A percentile compares a stretch with the other conserved stretches of the same genome.
phyloP scores from a whole-genome alignment of 2,113 vertebrate species.

The Dasypus novemcinctus region DNA sequence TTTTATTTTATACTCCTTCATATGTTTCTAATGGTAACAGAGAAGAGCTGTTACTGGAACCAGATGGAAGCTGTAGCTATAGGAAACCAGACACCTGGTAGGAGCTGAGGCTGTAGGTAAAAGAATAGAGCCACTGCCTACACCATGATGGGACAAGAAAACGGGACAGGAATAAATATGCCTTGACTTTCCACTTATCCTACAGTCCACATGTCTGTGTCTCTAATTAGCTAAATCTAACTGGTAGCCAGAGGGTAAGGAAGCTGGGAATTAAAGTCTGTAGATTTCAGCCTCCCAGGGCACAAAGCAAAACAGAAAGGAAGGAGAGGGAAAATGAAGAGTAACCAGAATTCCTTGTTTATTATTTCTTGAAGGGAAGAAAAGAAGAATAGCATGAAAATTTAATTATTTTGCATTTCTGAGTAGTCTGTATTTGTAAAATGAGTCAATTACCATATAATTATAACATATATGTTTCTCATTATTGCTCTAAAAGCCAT shows the following conservation, averaged over 20 bases:
- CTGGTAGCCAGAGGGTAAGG: not conserved
- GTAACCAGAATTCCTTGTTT: not conserved
- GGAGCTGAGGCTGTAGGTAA: not conserved
- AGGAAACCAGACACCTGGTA: accelerated
- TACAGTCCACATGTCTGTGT: not conserved
- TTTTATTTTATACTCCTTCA: not conserved
- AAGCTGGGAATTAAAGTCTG: not conserved
- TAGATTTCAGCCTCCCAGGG: not conserved
- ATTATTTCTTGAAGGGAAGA: not conserved
- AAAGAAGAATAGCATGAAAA: no score
- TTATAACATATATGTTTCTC: not conserved
- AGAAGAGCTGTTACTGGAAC: not conserved
- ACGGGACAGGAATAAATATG: not conserved
- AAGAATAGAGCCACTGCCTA: accelerated
- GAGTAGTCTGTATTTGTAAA: not conserved
- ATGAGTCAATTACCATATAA: not conserved
- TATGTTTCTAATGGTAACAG: not conserved
- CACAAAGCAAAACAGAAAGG: not conserved
- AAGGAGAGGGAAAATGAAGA: not conserved
- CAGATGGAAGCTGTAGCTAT: not conserved
- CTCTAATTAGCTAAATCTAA: not conserved
- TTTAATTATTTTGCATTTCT: not conserved
- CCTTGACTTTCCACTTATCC: not conserved
- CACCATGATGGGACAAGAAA: not conserved
- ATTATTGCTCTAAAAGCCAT: not conserved